Evolutionary conservation across 2,113 vertebrate species (phyloP).

Genomic region (Monopterus albus): DNA sequence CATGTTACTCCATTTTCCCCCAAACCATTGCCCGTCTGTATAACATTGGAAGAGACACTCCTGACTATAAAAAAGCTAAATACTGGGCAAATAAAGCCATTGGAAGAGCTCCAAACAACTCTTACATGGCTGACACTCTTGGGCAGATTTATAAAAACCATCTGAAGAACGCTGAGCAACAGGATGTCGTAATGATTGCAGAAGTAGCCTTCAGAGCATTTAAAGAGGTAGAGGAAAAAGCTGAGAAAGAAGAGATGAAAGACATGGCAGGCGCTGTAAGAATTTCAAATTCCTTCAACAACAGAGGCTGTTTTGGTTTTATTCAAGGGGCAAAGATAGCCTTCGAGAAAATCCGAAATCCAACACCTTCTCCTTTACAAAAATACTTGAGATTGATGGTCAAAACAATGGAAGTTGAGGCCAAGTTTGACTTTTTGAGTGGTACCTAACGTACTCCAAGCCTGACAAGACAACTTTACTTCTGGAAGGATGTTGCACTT

Average conservation of each 20-base stretch:
- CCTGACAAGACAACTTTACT: neutral
- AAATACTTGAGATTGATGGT: too few species aligned
- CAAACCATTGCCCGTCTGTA: constrained; percentile 63
- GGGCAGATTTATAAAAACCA: constrained; percentile 62
- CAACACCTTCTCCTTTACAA: too few species aligned
- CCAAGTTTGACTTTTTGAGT: constrained; percentile 61
- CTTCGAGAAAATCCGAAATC: constrained; percentile 3
- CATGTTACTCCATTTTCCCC: neutral
- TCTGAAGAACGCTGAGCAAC: accelerated
- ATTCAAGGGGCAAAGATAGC: constrained; percentile 51
- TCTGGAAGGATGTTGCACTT: constrained; percentile 26
- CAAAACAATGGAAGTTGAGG: constrained; percentile 11
- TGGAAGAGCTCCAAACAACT: constrained; percentile 33
- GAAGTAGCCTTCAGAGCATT: constrained; percentile 19
- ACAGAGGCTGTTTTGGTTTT: constrained; percentile 57
- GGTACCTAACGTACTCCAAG: constrained; percentile 60
- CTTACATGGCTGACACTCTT: constrained; percentile 65
- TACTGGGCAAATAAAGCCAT: constrained; percentile 54
- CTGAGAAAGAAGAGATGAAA: constrained; percentile 17
- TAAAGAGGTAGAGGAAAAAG: constrained; percentile 32
- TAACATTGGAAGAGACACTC: accelerated
- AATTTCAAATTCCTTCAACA: constrained; percentile 47
- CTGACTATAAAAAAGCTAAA: neutral
- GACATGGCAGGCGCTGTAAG: neutral
- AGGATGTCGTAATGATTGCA: neutral